Base-by-base conservation (phyloP, 2,797 vertebrate species). In the Tympanoctomys barrerae region DNA sequence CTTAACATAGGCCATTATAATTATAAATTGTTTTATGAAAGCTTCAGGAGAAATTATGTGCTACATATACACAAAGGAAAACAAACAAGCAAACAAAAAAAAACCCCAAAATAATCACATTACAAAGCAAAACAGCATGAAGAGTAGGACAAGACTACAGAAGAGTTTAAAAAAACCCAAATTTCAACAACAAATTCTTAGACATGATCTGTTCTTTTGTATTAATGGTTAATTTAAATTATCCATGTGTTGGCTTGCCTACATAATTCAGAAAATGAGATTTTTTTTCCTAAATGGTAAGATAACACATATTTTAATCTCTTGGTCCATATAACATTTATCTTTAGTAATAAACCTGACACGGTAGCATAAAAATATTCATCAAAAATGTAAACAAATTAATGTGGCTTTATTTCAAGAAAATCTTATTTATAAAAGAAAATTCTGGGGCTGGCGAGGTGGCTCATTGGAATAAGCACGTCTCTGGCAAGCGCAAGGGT, bases 171-270 rank as follows among this genome's bases (percentile, higher is more conserved):
- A 81, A 59, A 57, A 64, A 33, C 33, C 11, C 59, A 36, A 49
- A 52, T 49, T 8, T 16, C 3, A 91, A 22, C 28, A 22, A 13
- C 22, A 77, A 68, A 24, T 14, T 8, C 31, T 80, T 89, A n/a
- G 18, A 13, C 13, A 26, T 10, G 24, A 14, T 64, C 28, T 54
- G 61, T 14, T 68, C 54, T 85, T 62, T 75, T 24, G 81, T 59
- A n/a, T 80, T 93, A 87, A 36, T 28, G 22, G 54, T 80, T 54
- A 84, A 33, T 61, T 80, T 91, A 70, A 92, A 71, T 57, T 59
- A 46, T n/a, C 39, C 14, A 66, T 75, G 33, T 91, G n/a, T 91
- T 85, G 75, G 19, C 19, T 71, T n/a, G 73, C 46, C 26, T 85
- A 81, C 39, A 54, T 86, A n/a, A 24, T 78, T 89, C 46, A 92